Conservation (phyloP, 1,140 invertebrate species). For the Eulimnadia texana region DNA sequence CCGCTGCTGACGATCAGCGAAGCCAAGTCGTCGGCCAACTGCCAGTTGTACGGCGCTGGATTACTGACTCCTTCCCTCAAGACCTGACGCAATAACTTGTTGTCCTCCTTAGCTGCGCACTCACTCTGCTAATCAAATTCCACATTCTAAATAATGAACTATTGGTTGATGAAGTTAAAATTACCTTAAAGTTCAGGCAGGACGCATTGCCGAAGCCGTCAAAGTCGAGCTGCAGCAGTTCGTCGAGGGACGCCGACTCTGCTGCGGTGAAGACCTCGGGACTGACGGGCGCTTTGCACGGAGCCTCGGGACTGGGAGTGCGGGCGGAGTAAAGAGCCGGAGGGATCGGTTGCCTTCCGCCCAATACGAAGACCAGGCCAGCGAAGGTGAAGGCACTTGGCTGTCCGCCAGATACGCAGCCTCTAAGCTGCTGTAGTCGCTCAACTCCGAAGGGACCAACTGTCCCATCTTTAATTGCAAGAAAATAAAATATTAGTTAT, state of each 20-base stretch:
- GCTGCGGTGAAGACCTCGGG: not conserved
- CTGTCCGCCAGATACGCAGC: not conserved
- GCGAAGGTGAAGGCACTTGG: slow-evolving; percentile 8
- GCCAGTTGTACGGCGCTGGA: slow-evolving; percentile 6
- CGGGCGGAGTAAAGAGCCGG: slow-evolving; percentile 6
- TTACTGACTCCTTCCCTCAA: not conserved
- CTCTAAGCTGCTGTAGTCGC: not conserved
- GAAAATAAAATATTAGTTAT: no score
- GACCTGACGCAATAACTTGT: not conserved
- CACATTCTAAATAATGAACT: no score
- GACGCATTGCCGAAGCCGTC: not conserved
- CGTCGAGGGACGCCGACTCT: not conserved
- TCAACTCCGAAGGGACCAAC: not conserved
- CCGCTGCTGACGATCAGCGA: not conserved
- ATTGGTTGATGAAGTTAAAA: no score
- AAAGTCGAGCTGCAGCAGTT: not conserved
- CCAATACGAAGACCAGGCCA: slow-evolving; percentile 1
- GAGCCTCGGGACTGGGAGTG: not conserved
- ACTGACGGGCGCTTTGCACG: not conserved
- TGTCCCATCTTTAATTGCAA: not conserved
- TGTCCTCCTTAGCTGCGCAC: not conserved
- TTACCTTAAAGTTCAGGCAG: not conserved
- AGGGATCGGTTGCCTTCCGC: not conserved
- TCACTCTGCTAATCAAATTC: not conserved
- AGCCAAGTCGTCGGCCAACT: slow-evolving; percentile 11